Evolutionary conservation across 2,888 invertebrate species (phyloP).

Genomic region (Agrilus biguttatus): DNA sequence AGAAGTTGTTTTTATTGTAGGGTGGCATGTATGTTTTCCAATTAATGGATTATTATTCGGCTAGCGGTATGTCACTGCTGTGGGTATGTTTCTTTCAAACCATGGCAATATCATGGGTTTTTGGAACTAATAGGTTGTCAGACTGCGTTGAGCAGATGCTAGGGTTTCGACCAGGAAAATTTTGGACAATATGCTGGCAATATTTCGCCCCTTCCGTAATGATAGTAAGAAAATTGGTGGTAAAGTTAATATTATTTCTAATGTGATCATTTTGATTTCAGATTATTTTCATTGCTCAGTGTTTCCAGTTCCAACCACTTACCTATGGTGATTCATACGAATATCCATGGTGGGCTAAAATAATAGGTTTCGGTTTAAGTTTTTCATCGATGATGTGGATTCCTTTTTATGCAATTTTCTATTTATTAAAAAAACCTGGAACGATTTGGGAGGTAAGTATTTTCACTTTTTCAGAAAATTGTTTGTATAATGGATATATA

Average conservation of each 20-base stretch:
- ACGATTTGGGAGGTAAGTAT: slow-evolving; percentile 35
- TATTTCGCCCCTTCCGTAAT: slow-evolving; percentile 42
- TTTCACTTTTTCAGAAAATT: too few relatives aligned
- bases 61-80: slow-evolving; percentile 41
- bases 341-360: slow-evolving; percentile 46
- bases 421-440: slow-evolving; percentile 36
- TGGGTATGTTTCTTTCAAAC: slow-evolving; percentile 48
- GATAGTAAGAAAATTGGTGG: slow-evolving; percentile 30
- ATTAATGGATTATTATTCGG: slow-evolving; percentile 61
- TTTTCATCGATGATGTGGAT: slow-evolving; percentile 51
- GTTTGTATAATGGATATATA: too few relatives aligned
- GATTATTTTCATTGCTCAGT: slow-evolving; percentile 46
- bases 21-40: slow-evolving; percentile 87
- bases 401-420: slow-evolving; percentile 45
- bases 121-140: slow-evolving; percentile 40
- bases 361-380: slow-evolving; percentile 42
- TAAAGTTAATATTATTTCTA: not conserved
- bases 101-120: slow-evolving; percentile 42
- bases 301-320: slow-evolving; percentile 42
- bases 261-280: slow-evolving; percentile 21
- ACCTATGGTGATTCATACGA: slow-evolving; percentile 38
- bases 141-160: slow-evolving; percentile 49
- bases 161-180: slow-evolving; percentile 36
- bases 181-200: slow-evolving; percentile 45
- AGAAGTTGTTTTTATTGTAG: slow-evolving; percentile 28